Percentiles rank a stretch among this genome's conserved stretches.
phyloP scores from a whole-genome alignment of 1,140 invertebrate genomes.

The Gryon sp. region DNA sequence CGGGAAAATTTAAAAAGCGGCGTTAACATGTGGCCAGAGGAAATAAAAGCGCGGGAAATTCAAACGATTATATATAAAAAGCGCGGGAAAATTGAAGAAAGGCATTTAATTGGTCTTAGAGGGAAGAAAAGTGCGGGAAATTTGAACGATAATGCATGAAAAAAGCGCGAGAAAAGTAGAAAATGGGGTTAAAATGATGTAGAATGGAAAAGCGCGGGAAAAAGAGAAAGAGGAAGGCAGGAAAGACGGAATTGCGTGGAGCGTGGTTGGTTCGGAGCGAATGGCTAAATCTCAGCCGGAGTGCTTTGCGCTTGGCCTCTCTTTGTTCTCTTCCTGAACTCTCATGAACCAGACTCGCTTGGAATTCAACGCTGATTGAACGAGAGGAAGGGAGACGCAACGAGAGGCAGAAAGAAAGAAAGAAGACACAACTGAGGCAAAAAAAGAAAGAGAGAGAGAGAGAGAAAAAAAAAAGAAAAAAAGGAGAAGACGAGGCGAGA shows the following conservation, averaged over 20 bases:
- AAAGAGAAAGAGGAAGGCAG: not conserved
- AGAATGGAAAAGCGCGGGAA: not conserved
- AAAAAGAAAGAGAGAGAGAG: constrained; percentile 24
- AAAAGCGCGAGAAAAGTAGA: not conserved
- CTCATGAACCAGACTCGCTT: constrained; percentile 61
- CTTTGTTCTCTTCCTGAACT: constrained; percentile 63
- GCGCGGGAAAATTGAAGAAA: not conserved
- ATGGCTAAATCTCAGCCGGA: constrained; percentile 53
- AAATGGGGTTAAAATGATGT: too few relatives aligned
- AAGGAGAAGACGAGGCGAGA: constrained; percentile 36
- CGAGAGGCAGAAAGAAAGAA: constrained; percentile 2
- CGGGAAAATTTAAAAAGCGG: too few relatives aligned
- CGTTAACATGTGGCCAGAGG: too few relatives aligned
- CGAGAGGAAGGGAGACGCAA: constrained; percentile 29
- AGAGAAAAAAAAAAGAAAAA: constrained; percentile 3
- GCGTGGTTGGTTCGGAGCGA: constrained; percentile 18
- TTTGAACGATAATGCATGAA: not conserved
- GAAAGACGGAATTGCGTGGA: not conserved
- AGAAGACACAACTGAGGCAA: constrained; percentile 28
- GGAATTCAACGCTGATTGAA: constrained; percentile 61
- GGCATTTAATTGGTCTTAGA: too few relatives aligned
- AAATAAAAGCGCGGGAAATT: constrained; percentile 8
- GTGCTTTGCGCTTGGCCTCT: constrained; percentile 48
- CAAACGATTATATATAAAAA: not conserved
- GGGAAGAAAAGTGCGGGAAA: constrained; percentile 12